phyloP scores from a whole-genome alignment of 1,140 invertebrate species.

The Achatina immaculata region DNA sequence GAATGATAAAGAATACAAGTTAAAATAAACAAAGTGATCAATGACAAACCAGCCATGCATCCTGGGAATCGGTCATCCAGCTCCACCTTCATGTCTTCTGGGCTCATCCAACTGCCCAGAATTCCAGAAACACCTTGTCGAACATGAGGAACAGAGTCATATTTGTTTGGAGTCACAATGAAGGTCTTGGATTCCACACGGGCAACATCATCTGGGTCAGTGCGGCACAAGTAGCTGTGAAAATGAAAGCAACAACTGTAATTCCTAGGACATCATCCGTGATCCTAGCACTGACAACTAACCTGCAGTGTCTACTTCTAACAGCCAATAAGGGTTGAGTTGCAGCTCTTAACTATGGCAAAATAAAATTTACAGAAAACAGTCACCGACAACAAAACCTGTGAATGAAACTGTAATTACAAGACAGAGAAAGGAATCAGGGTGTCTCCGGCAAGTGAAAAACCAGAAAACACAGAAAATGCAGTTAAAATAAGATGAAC shows the following conservation, averaged over 20 bases:
- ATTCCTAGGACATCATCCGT: not conserved
- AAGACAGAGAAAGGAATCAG: too few relatives aligned
- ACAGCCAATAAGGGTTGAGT: too few relatives aligned
- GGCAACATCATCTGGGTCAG: conserved; percentile 97
- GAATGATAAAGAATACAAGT: not conserved
- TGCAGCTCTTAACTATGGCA: too few relatives aligned
- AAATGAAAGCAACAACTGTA: not conserved
- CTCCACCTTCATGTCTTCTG: conserved; percentile 84
- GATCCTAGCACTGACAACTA: too few relatives aligned
- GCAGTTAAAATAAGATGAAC: too few relatives aligned
- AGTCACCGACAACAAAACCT: too few relatives aligned
- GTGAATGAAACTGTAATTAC: too few relatives aligned
- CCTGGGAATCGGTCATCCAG: conserved; percentile 89
- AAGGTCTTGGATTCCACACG: conserved; percentile 96
- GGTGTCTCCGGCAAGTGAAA: too few relatives aligned
- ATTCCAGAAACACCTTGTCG: conserved; percentile 63
- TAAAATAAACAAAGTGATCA: not conserved
- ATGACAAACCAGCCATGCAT: conserved; percentile 76
- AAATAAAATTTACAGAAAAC: too few relatives aligned
- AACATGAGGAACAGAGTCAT: conserved; percentile 85
- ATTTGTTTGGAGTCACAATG: conserved; percentile 86
- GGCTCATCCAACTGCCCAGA: conserved; percentile 95
- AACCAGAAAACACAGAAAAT: too few relatives aligned
- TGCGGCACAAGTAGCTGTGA: conserved; percentile 88
- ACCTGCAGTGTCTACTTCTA: too few relatives aligned